These are phyloP conservation scores for Mastacembelus armatus DNA, from an alignment of 2,797 vertebrate genomes.

Conservation along the genomic window DNA sequence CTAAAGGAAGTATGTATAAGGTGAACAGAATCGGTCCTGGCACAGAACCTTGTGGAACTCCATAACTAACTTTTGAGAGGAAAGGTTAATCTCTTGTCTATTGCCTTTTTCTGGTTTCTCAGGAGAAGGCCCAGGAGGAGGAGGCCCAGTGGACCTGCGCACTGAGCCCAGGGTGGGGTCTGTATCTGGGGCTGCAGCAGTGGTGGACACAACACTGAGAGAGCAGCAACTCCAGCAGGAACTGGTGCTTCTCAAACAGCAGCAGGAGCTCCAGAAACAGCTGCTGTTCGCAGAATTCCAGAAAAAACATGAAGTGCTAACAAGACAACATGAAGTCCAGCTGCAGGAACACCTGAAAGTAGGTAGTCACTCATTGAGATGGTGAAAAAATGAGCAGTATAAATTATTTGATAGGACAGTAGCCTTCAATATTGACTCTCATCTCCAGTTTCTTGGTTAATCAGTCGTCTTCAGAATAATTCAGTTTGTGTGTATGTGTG, in stretches of 20 bases:
- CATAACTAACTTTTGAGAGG: too few relatives aligned
- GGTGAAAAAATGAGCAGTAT: neutral
- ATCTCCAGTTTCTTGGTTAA: neutral
- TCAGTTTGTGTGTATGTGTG: too few relatives aligned
- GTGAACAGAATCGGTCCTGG: too few relatives aligned
- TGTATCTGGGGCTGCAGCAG: conserved; percentile 54
- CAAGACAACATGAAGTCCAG: conserved; percentile 94
- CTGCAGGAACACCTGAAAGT: conserved; percentile 97
- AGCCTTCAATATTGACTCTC: neutral
- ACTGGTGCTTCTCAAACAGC: conserved; percentile 92
- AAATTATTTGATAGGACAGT: neutral
- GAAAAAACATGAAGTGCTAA: conserved; percentile 96
- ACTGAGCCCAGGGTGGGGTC: conserved; percentile 81
- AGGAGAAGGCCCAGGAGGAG: conserved; percentile 79
- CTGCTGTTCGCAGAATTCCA: conserved; percentile 97
- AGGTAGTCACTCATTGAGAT: conserved; percentile 1
- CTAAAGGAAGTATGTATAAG: too few relatives aligned
- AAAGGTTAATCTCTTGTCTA: neutral
- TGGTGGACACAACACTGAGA: conserved; percentile 84
- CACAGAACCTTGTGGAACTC: too few relatives aligned
- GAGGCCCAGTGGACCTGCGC: conserved; percentile 88
- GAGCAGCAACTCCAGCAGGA: conserved; percentile 96
- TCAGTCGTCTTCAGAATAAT: neutral
- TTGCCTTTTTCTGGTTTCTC: conserved; percentile 13
- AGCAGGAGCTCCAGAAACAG: conserved; percentile 97